These are phyloP conservation scores for Phaedon cochleariae DNA, from an alignment of 2,888 invertebrate species.

Conservation along the genomic window DNA sequence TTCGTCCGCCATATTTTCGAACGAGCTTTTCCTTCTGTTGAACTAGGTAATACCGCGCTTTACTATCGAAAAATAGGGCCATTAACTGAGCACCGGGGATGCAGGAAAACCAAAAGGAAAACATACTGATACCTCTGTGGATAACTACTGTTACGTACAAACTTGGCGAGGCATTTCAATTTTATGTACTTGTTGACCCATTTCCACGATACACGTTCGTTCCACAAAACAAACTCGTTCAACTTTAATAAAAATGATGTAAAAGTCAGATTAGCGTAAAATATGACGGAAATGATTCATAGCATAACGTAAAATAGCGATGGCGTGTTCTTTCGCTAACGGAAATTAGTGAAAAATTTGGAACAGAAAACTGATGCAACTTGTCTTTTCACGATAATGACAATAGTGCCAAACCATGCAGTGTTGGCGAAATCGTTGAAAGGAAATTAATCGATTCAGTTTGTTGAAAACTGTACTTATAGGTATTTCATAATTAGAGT, in stretches of 20 bases:
- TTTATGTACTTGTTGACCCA: constrained; percentile 9
- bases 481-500: too few species aligned
- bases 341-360: too few species aligned
- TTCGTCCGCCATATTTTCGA: not conserved
- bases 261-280: constrained; percentile 20
- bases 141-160: not conserved
- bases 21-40: not conserved
- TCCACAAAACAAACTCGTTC: constrained; percentile 8
- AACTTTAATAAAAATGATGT: constrained; percentile 7
- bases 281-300: constrained; percentile 21
- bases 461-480: too few species aligned
- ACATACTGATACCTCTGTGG: not conserved
- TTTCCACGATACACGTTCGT: not conserved
- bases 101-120: not conserved
- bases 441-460: too few species aligned
- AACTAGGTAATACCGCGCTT: not conserved
- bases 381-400: too few species aligned
- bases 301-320: not conserved
- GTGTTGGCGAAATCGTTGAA: too few species aligned
- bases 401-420: too few species aligned
- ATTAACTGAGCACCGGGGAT: constrained; percentile 3
- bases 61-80: not conserved
- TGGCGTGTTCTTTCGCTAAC: not conserved
- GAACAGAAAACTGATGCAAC: too few species aligned
- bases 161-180: not conserved